These are phyloP conservation scores for Diadema setosum DNA, from an alignment of 35 echinoderm and acorn worm genomes.

Conservation along the genomic window DNA sequence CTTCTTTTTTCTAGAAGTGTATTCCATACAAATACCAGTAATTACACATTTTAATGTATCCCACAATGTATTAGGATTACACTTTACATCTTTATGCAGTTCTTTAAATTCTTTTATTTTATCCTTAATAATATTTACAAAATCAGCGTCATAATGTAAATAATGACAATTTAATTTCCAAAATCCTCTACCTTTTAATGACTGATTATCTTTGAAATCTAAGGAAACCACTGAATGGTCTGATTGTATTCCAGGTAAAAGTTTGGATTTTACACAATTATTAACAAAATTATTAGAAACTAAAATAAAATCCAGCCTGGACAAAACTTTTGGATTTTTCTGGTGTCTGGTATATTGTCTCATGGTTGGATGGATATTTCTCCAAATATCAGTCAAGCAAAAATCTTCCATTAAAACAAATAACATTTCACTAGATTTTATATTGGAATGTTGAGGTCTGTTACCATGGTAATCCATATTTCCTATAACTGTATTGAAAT, in stretches of 20 bases:
- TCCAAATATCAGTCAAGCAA: neutral
- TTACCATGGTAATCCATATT: neutral
- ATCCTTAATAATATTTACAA: neutral
- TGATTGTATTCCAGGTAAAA: constrained; percentile 17
- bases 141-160: constrained; percentile 22
- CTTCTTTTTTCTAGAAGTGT: neutral
- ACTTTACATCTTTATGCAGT: neutral
- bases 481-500: neutral
- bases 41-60: constrained; percentile 10
- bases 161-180: constrained; percentile 28
- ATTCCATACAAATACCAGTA: constrained; percentile 11
- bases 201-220: neutral
- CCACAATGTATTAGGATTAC: neutral
- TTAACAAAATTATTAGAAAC: constrained; percentile 13
- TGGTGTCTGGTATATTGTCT: neutral
- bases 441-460: neutral
- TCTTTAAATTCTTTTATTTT: no score
- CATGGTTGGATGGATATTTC: neutral
- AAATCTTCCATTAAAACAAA: neutral
- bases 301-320: constrained; percentile 7
- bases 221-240: constrained; percentile 10
- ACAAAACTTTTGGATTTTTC: neutral
- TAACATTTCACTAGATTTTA: neutral
- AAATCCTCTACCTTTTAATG: neutral
- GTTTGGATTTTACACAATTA: constrained; percentile 25